Conservation (phyloP, 35 echinoderm and acorn worm species). For the Strongylocentrotus purpuratus region DNA sequence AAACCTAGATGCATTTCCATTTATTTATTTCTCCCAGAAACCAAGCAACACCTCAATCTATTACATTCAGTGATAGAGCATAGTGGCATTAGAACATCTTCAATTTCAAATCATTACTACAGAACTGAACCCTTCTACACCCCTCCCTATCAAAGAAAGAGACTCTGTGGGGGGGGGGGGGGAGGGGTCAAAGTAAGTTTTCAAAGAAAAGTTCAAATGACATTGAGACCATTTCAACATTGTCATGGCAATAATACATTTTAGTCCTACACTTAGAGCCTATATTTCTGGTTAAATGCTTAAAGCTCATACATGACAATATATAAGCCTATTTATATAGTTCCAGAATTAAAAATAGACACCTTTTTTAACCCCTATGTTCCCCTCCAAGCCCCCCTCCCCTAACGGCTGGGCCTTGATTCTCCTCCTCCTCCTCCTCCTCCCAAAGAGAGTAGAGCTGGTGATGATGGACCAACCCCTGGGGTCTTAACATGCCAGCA, state of each 20-base stretch:
- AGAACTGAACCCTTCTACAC: no score
- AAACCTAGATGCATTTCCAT: no score
- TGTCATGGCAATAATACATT: neutral
- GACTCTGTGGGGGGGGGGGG: no score
- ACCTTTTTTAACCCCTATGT: neutral
- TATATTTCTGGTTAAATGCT: neutral
- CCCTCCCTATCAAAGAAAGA: no score
- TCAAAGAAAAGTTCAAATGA: no score
- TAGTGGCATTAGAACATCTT: no score
- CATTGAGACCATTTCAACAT: neutral
- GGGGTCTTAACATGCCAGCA: constrained; percentile 29
- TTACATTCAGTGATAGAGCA: no score
- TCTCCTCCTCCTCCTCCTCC: neutral
- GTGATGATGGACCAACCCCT: constrained; percentile 45
- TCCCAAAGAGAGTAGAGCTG: neutral
- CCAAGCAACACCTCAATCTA: no score
- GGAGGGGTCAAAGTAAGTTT: no score
- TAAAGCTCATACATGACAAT: neutral
- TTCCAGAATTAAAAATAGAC: neutral
- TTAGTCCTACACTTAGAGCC: neutral
- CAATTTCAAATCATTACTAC: no score
- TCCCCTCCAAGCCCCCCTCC: neutral
- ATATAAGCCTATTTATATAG: neutral
- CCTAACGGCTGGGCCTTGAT: neutral
- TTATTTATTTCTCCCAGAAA: no score